These are phyloP conservation scores for Pimephales promelas DNA, from an alignment of 2,113 vertebrate genomes.

Conservation along the genomic window DNA sequence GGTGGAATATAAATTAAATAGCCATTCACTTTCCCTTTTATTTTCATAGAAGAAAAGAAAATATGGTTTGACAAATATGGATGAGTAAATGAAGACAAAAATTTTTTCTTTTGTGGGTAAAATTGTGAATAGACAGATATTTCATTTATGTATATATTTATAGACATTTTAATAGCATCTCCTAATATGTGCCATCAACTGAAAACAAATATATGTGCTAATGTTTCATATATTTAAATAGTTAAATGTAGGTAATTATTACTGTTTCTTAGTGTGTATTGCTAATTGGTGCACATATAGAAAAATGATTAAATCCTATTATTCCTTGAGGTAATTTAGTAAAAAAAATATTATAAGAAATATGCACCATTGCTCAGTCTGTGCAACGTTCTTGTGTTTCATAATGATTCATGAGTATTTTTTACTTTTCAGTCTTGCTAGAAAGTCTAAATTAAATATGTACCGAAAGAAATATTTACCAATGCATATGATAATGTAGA, in stretches of 20 bases:
- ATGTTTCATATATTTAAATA: neutral
- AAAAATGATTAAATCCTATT: neutral
- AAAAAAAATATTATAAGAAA: neutral
- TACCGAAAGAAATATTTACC: neutral
- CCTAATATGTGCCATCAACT: no score
- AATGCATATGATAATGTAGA: conserved; percentile 4
- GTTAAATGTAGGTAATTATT: neutral
- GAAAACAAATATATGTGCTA: neutral
- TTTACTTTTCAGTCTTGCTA: neutral
- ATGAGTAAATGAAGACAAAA: neutral
- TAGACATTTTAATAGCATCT: no score
- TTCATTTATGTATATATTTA: no score
- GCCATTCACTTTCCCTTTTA: neutral
- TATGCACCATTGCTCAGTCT: neutral
- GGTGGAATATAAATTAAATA: neutral
- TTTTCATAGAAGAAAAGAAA: neutral
- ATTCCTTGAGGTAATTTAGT: neutral
- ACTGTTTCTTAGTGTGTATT: neutral
- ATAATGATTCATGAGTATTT: neutral
- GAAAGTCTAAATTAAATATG: neutral
- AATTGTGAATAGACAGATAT: neutral
- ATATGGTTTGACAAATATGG: neutral
- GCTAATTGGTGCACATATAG: neutral
- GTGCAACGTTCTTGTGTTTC: neutral
- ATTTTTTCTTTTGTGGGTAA: neutral